Evolutionary conservation across 2,113 vertebrate genomes (phyloP), one percentile per base, ranked within the genome.

Genomic region (Arizona elegans): DNA sequence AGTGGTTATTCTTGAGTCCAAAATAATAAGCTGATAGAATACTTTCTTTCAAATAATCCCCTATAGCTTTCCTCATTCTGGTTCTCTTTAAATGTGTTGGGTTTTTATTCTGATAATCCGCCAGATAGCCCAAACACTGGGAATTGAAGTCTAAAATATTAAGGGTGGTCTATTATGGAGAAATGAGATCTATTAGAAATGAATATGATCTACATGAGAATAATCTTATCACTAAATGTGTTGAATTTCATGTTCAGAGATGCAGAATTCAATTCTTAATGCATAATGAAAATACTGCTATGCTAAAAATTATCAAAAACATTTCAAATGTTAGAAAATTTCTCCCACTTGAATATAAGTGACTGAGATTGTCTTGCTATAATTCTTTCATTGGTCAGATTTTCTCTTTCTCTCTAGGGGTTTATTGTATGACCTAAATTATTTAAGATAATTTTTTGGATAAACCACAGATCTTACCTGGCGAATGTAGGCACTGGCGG

Each of bases 401-500:
- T 56, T 56, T 56, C 1, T 54, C 1, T 54, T 0, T 54, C 54
- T 54, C 13, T 19, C 19, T n/a, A n/a, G 55, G 17, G 55, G 55
- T 56, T 56, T 56, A 56, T 56, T 56, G 55, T 56, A 54, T 53
- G 53, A 53, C 53, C 53, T 15, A 56, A 17, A 56, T 56, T 56
- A 56, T 56, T 56, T 56, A 17, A 56, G 55, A 56, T 17, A 19
- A 17, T 19, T 19, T 56, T 56, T 56, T 17, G 15, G 17, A 56
- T 56, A 56, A 56, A 56, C 17, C 55, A 19, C 15, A 56, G 17
- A 56, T 56, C 55, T 56, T 56, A 56, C 55, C 55, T 56, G 55
- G 55, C 15, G 55, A 0, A 97, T 88, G 89, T 96, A 97, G 92
- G 95, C 95, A 0, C 93, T 95, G 65, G 97, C 2, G 0, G 96